Base-by-base conservation (phyloP, 2,113 vertebrate species). In the Sinocyclocheilus rhinocerous region DNA sequence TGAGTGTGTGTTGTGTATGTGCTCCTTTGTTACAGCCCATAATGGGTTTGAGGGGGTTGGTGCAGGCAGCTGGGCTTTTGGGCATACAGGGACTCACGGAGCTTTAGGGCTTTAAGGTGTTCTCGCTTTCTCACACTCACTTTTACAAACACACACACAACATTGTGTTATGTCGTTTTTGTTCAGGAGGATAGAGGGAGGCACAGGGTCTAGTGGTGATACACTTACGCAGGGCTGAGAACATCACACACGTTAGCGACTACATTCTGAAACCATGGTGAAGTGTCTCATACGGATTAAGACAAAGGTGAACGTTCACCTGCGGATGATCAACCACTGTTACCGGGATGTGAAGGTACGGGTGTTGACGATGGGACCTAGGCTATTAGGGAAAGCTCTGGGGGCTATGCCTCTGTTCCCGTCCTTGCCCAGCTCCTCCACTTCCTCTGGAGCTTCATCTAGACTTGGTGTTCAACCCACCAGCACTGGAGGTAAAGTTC, bases 251-350 rank as follows among this genome's bases (percentile, higher is more conserved):
- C 13, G 18, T 69, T 85, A 52, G 16, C 29, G 65, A 26, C 12
- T 26, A 20, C 29, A 59, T 29, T 88, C 83, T 67, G 79, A 84
- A 80, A 8, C 79, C 94, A 99, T 98, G 98, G 98, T 97, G 89
- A 98, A 97, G 94, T 98, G 96, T 92, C 94, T 99, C 89, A 93
- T 99, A 26, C 93, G 91, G 91, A 99, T 98, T 61, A 95, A 90
- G 87, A 99, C 98, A 86, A 95, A 95, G 92, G 97, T 99, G 89
- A 97, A 92, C 0, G 96, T 99, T 84, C 96, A 96, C 91, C 92
- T 99, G 90, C 95, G 96, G 70, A 92, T 99, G 93, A 93, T 97
- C 89, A 99, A 99, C 90, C 97, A 98, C 89, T 98, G 98, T 91
- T 96, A 94, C 89, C 95, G 97, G 24, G 95, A 93, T 26, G 95